Conservation (phyloP, 2,888 invertebrate species). For the Rhagonycha lutea region DNA sequence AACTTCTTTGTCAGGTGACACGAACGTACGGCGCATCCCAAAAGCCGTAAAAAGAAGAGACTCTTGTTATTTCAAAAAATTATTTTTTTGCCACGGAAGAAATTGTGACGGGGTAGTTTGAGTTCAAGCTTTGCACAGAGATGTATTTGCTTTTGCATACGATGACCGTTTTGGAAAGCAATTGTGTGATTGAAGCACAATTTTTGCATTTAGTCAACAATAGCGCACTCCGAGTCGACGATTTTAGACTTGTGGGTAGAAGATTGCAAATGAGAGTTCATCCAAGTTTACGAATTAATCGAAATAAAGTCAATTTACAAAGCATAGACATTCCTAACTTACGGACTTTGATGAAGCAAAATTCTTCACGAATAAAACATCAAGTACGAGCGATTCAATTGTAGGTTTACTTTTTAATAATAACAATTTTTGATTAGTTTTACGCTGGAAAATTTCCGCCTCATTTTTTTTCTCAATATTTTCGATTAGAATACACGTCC, state of each 20-base stretch:
- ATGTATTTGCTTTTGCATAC: constrained; percentile 55
- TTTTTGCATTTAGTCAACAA: constrained; percentile 52
- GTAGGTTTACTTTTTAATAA: constrained; percentile 43
- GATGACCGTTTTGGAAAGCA: constrained; percentile 54
- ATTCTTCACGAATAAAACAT: constrained; percentile 48
- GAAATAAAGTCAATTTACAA: constrained; percentile 42
- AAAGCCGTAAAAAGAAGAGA: constrained; percentile 50
- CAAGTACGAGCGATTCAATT: constrained; percentile 51
- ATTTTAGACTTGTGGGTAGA: constrained; percentile 45
- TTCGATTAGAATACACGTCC: neutral
- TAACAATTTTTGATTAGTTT: neutral
- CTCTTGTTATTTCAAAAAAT: constrained; percentile 34
- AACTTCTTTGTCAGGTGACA: constrained; percentile 55
- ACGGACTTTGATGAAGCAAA: constrained; percentile 48
- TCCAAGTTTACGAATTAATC: constrained; percentile 39
- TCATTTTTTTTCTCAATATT: neutral
- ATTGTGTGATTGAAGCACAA: constrained; percentile 53
- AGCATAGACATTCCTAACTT: constrained; percentile 41
- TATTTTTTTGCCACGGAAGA: constrained; percentile 50
- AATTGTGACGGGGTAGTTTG: constrained; percentile 48
- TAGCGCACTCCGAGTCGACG: constrained; percentile 33
- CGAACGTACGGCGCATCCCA: constrained; percentile 44
- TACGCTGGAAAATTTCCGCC: neutral
- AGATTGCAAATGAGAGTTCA: constrained; percentile 45
- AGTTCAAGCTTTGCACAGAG: constrained; percentile 27